phyloP scores from a whole-genome alignment of 2,113 vertebrate species.

The Bucco capensis region DNA sequence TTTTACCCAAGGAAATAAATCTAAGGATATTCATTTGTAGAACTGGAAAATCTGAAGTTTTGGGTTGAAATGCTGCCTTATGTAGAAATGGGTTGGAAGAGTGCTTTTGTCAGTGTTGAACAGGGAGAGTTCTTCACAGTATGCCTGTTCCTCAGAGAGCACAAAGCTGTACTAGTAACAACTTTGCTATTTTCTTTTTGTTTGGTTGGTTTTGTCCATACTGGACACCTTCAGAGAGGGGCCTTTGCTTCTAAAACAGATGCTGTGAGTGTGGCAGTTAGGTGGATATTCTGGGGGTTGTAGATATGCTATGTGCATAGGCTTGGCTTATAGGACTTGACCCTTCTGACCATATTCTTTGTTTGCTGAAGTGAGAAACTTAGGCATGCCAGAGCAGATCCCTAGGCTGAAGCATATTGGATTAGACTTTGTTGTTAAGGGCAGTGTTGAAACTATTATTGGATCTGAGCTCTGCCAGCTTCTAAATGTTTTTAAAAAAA shows the following conservation, averaged over 20 bases:
- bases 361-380: not conserved
- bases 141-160: not conserved
- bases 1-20: not conserved
- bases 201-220: not conserved
- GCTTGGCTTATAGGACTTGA: not conserved
- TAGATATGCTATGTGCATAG: not conserved
- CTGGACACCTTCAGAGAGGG: not conserved
- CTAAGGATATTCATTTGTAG: not conserved
- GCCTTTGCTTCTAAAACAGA: not conserved
- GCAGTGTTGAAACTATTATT: slow-evolving; percentile 25
- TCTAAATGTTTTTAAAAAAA: slow-evolving; percentile 40
- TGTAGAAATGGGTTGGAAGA: not conserved
- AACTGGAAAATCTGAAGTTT: not conserved
- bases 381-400: not conserved
- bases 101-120: not conserved
- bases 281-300: not conserved
- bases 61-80: not conserved
- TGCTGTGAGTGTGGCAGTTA: not conserved
- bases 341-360: not conserved
- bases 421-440: slow-evolving; percentile 4
- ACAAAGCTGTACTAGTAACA: not conserved
- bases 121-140: not conserved
- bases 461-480: slow-evolving; percentile 35
- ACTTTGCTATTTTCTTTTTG: not conserved
- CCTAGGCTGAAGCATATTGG: not conserved